Base-by-base conservation (phyloP, 2,797 vertebrate genomes). In the Bryconaethiops microstoma region DNA sequence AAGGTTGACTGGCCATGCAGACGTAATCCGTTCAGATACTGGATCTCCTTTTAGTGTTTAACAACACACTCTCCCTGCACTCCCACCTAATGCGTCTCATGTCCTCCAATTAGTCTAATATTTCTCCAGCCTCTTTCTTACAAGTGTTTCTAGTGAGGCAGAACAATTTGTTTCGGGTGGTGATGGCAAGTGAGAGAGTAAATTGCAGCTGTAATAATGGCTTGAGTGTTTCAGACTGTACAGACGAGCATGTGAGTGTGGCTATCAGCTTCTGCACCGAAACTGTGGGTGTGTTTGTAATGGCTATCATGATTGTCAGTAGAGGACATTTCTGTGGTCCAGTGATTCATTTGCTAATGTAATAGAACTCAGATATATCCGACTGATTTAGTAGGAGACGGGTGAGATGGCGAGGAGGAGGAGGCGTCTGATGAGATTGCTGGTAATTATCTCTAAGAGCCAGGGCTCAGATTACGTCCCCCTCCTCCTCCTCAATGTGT, bases 401-500 rank as follows among this genome's bases (percentile, higher is more conserved):
- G 63, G 74, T 35, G 77, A 65, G 69, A 86, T 75, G 42, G 74
- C 35, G 35, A 35, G 35, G 35, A 35, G 35, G 35, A 35, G 74
- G 57, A 74, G 73, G 78, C 78, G 78, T 81, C 73, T 87, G 83
- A 90, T 90, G 86, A 80, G 86, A 90, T 89, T 79, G 86, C 64
- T 80, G 42, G 86, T 80, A 86, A 87, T 88, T 84, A 77, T 86
- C 82, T 64, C 50, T 81, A 72, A 88, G 81, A 90, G 87, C 85
- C 54, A 14, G 25, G 80, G 85, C 60, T 89, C 86, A 87, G 90
- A 92, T 92, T 90, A 87, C 88, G 90, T 85, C 78, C 78, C 50
- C 63, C 71, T 64, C 62, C 62, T 64, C 62, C 62, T 79, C 71
- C 39, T 71, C 40, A 72, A 84, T 76, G 83, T 83, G 74, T 80